Conservation (phyloP, 2,888 invertebrate genomes). For the Dolomedes plantarius region DNA sequence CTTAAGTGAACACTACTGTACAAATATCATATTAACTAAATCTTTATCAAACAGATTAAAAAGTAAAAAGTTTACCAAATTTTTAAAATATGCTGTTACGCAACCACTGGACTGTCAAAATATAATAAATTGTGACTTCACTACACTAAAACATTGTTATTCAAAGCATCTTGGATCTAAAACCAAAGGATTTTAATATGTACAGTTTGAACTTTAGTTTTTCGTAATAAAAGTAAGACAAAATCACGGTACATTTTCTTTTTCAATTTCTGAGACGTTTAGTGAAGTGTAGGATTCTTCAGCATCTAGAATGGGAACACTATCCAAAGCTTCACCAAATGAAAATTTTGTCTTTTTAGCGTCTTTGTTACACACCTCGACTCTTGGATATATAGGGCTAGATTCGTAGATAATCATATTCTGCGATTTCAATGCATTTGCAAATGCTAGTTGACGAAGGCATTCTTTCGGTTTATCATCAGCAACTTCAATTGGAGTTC, state of each 20-base stretch:
- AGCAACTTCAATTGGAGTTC: constrained; percentile 62
- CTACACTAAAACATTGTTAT: no score
- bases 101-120: no score
- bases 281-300: background rate
- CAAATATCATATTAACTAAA: no score
- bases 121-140: no score
- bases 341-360: constrained; percentile 24
- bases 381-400: constrained; percentile 28
- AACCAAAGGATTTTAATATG: no score
- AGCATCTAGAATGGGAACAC: background rate
- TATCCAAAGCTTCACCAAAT: constrained; percentile 38
- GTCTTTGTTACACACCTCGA: constrained; percentile 23
- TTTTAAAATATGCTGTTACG: no score
- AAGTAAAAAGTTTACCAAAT: no score
- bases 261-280: background rate
- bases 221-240: no score
- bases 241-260: background rate
- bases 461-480: constrained; percentile 24
- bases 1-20: no score
- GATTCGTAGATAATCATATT: constrained; percentile 17
- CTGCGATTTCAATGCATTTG: constrained; percentile 30
- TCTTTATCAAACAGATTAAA: no score
- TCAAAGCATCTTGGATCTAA: no score
- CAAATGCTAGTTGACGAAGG: background rate
- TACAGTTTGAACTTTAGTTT: no score